phyloP scores from a whole-genome alignment of 2,797 vertebrate species.

The Adrianichthys oophorus region DNA sequence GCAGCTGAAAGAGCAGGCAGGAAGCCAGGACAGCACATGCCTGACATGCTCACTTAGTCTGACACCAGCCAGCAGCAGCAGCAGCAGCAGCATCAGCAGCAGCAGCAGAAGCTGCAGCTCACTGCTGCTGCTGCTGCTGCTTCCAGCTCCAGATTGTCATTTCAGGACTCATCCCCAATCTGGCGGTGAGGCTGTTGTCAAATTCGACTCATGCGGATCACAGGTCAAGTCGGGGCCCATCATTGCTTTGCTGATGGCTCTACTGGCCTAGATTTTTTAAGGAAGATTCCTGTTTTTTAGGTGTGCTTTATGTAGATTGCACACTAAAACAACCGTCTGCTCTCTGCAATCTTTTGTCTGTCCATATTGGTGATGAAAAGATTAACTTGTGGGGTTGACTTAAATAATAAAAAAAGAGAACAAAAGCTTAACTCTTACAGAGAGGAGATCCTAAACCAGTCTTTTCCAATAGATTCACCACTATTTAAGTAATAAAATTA shows the following conservation, averaged over 20 bases:
- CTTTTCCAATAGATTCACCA: no score
- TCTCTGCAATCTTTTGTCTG: background rate
- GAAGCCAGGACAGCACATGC: constrained; percentile 64
- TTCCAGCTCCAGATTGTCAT: constrained; percentile 36
- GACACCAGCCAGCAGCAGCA: constrained; percentile 60
- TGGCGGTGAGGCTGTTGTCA: constrained; percentile 18
- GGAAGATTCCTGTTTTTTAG: constrained; percentile 1
- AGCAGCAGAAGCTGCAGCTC: constrained; percentile 11
- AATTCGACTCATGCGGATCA: constrained; percentile 24
- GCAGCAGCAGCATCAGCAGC: no score
- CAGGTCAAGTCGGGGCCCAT: constrained; percentile 6
- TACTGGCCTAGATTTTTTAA: background rate
- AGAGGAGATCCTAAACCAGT: background rate
- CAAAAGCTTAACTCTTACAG: background rate
- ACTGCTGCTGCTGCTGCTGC: constrained; percentile 29
- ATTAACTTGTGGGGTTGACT: background rate
- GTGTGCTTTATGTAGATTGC: background rate
- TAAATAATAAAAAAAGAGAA: background rate
- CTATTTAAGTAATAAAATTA: no score
- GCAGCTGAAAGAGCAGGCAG: constrained; percentile 72
- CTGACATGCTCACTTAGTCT: constrained; percentile 70
- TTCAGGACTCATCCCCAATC: constrained; percentile 28
- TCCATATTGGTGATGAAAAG: background rate
- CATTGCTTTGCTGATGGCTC: background rate
- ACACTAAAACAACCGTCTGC: background rate